Percentiles rank a stretch among this genome's conserved stretches.
These are phyloP conservation scores for Enhydra lutris DNA, from an alignment of 2,113 vertebrate genomes.

Conservation along the genomic window DNA sequence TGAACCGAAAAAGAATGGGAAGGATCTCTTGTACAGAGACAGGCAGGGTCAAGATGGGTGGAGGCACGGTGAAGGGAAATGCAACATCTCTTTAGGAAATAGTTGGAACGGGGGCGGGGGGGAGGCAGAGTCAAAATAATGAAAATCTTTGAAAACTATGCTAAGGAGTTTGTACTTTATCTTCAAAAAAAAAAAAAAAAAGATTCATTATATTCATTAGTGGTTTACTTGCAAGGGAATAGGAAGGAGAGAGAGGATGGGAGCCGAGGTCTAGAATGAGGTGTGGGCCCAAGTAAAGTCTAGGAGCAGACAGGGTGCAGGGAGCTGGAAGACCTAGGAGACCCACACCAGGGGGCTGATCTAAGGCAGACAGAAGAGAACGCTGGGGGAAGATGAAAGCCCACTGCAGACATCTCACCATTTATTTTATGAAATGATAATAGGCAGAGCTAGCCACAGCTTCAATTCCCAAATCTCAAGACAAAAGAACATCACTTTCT, in stretches of 20 bases:
- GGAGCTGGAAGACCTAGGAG: not conserved
- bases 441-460: not conserved
- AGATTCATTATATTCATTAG: not conserved
- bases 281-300: not conserved
- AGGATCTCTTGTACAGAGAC: not conserved
- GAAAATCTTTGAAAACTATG: not conserved
- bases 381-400: not conserved
- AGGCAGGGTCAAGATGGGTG: not conserved
- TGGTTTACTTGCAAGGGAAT: not conserved
- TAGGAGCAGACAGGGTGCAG: not conserved
- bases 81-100: not conserved
- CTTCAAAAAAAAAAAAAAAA: not conserved
- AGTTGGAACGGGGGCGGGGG: not conserved
- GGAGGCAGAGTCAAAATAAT: not conserved
- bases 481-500: not conserved
- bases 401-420: not conserved
- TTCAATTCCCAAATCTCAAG: conserved; percentile 20
- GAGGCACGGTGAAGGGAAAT: not conserved
- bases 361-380: not conserved
- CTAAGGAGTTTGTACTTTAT: not conserved
- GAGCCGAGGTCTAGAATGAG: not conserved
- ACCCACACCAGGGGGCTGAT: not conserved
- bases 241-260: not conserved
- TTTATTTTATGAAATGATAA: conserved; percentile 13
- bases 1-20: not conserved